Conservation (phyloP, 2,888 invertebrate genomes). For the Ceriagrion tenellum region DNA sequence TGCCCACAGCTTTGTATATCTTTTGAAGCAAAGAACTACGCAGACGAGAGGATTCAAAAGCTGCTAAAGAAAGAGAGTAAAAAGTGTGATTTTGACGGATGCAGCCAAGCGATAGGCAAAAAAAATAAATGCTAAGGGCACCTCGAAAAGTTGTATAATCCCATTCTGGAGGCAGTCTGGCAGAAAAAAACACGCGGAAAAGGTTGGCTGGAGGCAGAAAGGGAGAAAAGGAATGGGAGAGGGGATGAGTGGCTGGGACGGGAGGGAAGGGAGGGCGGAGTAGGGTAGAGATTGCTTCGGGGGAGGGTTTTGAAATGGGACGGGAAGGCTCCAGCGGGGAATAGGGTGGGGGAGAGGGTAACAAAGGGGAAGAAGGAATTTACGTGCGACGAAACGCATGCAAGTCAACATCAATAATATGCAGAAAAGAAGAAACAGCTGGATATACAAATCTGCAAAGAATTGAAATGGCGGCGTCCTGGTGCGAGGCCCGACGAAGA, state of each 20-base stretch:
- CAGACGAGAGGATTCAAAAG: not conserved
- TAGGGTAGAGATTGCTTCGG: not conserved
- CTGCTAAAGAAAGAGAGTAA: not conserved
- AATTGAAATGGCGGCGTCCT: not conserved
- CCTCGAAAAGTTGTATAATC: not conserved
- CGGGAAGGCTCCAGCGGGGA: not conserved
- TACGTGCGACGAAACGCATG: not conserved
- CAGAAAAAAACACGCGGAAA: not conserved
- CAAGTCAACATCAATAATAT: constrained; percentile 9
- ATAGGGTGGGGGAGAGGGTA: not conserved
- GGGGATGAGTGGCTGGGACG: not conserved
- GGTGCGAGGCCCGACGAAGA: not conserved
- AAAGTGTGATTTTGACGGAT: not conserved
- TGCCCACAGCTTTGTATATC: not conserved
- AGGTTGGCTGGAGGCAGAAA: not conserved
- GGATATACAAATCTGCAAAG: not conserved
- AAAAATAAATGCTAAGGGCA: not conserved
- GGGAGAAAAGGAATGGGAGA: no score
- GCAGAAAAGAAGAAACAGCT: not conserved
- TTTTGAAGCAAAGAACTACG: not conserved
- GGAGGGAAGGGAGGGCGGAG: not conserved
- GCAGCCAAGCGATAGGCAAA: not conserved
- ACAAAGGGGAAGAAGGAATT: not conserved
- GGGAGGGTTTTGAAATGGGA: not conserved
- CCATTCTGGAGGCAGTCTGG: not conserved